Evolutionary conservation across 2,797 vertebrate species (phyloP).

Genomic region (Ciconia nigra): DNA sequence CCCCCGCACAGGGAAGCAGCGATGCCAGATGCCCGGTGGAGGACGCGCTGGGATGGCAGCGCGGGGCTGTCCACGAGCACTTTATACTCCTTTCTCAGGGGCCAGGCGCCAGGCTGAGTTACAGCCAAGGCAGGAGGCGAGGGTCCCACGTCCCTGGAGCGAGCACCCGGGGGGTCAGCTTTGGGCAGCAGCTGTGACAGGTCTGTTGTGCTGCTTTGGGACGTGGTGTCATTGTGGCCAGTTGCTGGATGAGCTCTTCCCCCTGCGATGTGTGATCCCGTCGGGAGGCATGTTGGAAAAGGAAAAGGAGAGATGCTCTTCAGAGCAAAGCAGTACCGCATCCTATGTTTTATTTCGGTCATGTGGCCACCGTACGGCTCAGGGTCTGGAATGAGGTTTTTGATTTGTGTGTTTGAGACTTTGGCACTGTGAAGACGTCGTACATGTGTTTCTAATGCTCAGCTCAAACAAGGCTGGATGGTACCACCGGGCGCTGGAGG

Average conservation of each 20-base stretch:
- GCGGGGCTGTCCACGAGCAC: neutral
- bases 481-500: neutral
- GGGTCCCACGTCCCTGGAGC: neutral
- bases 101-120: neutral
- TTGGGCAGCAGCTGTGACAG: neutral
- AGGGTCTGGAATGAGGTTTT: neutral
- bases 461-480: neutral
- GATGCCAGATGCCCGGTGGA: neutral
- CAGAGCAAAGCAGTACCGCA: neutral
- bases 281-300: neutral
- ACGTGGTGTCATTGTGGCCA: neutral
- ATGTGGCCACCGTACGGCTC: neutral
- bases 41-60: neutral
- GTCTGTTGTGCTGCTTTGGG: neutral
- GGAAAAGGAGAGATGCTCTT: neutral
- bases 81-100: slow-evolving; percentile 36
- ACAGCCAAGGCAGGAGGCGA: neutral
- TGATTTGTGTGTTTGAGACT: neutral
- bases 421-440: neutral
- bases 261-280: neutral
- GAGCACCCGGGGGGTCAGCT: neutral
- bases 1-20: rapidly evolving
- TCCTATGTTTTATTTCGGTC: neutral
- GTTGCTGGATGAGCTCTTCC: neutral
- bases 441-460: neutral